phyloP scores from a whole-genome alignment of 2,113 vertebrate species.

The Herpetotheres cachinnans region DNA sequence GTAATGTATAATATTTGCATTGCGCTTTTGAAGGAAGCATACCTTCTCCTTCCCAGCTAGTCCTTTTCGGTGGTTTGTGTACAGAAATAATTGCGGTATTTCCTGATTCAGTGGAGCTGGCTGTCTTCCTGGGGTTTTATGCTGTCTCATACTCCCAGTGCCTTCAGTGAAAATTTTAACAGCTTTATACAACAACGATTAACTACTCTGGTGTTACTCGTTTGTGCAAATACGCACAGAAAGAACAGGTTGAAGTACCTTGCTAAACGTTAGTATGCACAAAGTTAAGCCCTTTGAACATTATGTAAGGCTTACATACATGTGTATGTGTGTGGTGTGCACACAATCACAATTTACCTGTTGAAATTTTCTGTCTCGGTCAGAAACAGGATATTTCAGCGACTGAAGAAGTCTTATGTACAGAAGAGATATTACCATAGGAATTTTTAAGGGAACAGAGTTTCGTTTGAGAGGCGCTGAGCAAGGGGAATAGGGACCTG shows the following conservation, averaged over 20 bases:
- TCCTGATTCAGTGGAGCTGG: not conserved
- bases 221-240: rapidly evolving
- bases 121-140: not conserved
- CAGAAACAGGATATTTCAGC: not conserved
- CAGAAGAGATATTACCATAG: not conserved
- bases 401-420: not conserved
- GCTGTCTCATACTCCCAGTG: not conserved
- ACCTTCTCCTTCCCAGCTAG: not conserved
- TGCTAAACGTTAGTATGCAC: not conserved
- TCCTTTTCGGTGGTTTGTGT: not conserved
- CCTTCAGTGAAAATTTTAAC: not conserved
- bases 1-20: not conserved
- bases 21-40: not conserved
- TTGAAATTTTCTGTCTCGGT: not conserved
- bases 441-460: not conserved
- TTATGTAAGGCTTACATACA: not conserved
- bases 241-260: not conserved
- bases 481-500: not conserved
- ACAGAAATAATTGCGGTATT: not conserved
- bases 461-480: not conserved
- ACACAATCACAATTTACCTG: not conserved
- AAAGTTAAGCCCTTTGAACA: not conserved
- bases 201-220: not conserved
- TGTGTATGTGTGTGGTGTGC: not conserved
- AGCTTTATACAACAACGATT: not conserved